phyloP scores from a whole-genome alignment of 2,797 vertebrate species.

The Calcarius lapponicus region DNA sequence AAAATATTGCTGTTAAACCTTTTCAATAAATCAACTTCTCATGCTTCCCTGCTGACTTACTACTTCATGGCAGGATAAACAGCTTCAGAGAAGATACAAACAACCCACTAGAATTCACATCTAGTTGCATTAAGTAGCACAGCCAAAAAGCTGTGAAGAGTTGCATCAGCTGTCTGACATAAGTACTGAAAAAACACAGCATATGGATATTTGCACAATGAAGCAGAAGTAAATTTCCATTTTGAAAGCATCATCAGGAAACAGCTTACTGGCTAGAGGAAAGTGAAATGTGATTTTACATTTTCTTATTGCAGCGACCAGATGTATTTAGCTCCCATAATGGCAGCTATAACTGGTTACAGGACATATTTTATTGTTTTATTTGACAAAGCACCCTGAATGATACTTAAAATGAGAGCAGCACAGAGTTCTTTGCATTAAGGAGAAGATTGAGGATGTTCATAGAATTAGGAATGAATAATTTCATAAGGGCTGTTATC shows the following conservation, averaged over 20 bases:
- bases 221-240: background rate
- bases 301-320: background rate
- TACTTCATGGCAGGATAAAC: background rate
- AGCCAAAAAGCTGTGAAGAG: background rate
- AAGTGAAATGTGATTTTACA: background rate
- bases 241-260: conserved; percentile 12
- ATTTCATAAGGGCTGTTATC: background rate
- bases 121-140: background rate
- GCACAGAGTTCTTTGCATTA: background rate
- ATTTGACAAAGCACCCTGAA: background rate
- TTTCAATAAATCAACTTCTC: background rate
- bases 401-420: background rate
- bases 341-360: background rate
- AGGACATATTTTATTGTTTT: background rate
- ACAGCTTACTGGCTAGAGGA: background rate
- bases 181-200: background rate
- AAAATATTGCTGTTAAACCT: background rate
- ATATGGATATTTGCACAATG: background rate
- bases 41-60: background rate
- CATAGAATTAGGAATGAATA: background rate
- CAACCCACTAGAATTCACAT: background rate
- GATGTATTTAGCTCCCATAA: background rate
- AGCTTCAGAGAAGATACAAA: background rate
- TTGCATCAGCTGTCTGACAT: background rate
- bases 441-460: background rate